Evolutionary conservation across 2,888 invertebrate species (phyloP), one percentile per base, ranked within the genome.

Genomic region (Helleia helle): DNA sequence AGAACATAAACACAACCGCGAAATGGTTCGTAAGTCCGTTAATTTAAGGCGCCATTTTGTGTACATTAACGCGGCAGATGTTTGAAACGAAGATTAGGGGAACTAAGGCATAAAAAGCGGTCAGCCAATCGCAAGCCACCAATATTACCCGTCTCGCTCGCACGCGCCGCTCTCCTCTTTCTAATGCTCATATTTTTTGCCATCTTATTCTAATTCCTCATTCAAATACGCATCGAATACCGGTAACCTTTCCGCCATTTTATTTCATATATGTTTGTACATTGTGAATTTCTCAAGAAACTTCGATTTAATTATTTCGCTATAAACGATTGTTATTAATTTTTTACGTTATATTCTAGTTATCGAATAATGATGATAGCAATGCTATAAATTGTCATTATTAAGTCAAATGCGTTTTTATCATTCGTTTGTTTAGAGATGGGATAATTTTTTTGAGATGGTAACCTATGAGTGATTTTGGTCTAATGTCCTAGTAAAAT

Each of bases 151-250:
- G 56, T 79, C 77, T 61, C 63, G 58, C 55, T 83, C 71, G 45
- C 61, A 42, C 71, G 41, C 40, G 54, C 59, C 58, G 59, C 59
- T 56, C 58, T 60, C 56, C 62, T 81, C 77, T 71, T 69, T 83
- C 83, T 84, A 84, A 81, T 80, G 79, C 74, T 74, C 65, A 72
- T 76, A 74, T 83, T 83, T 83, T 83, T 84, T 81, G 71, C 80
- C 59, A 70, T 73, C 68, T 75, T 77, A 80, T 80, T 83, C 81
- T 81, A 83, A 83, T 83, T 77, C 71, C 65, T 71, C 71, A 81
- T 83, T 81, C 72, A 80, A 81, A 83, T 73, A 58, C 54, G 54
- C 65, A 70, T 77, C 73, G 73, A 72, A 77, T 72, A 71, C 66
- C 76, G 58, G 71, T 63, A 79, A 79, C 75, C 72, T 75, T 75